Evolutionary conservation across 2,888 invertebrate species (phyloP), one percentile per base, ranked within the genome.

Genomic region (Melinopterus prodromus): DNA sequence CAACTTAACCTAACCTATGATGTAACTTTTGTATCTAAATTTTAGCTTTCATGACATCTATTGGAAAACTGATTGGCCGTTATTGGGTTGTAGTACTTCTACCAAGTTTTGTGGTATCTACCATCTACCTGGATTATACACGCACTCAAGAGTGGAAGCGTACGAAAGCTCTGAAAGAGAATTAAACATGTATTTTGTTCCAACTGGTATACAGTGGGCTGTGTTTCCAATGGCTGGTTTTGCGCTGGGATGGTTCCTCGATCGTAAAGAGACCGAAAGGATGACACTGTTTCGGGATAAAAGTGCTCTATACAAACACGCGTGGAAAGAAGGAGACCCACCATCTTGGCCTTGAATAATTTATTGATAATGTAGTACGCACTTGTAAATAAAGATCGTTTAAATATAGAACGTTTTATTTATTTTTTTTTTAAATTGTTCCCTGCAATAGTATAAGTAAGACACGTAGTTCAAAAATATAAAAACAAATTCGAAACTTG

Each of bases 251-350:
- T 90, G 90, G 85, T 93, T 88, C 83, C 84, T 96, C 78, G 95
- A 96, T 86, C 89, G 90, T 6, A 90, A 92, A 84, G 96, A 96
- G 90, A 94, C 94, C 0, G 90, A 94, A 81, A 91, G 96, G 79
- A 92, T 96, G 93, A 91, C 91, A 0, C 89, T 88, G 83, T 97
- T 94, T 87, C 91, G 96, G 81, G 97, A 97, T 87, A 96, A 94
- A 87, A 96, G 96, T 86, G 92, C 93, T 76, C 89, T 97, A 70
- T 97, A 94, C 87, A 95, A 95, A 26, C 91, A 94, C 80, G 89
- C 87, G 70, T 89, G 93, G 1, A 92, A 93, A 84, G 91, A 92
- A 82, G 94, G 93, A 6, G 93, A 94, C 81, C 87, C 90, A 84
- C 96, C 96, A 79, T 92, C 94, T 12, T 97, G 96, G 97, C 94